Base-by-base conservation (phyloP, 2,797 vertebrate species). In the Triplophysa bombifrons region DNA sequence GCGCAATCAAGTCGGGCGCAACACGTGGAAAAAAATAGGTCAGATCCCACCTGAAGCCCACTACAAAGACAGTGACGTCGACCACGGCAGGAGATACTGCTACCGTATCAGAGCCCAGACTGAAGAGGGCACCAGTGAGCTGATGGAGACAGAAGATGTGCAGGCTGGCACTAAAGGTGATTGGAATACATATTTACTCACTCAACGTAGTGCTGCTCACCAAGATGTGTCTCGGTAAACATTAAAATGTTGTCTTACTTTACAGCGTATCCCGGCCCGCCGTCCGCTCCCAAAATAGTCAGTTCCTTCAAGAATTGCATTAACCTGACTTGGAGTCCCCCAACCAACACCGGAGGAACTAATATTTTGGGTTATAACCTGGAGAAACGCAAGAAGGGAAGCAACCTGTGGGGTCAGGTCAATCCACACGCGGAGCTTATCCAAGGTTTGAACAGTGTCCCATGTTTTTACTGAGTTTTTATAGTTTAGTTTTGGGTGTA, bases 331-430 rank as follows among this genome's bases (percentile, higher is more conserved):
- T 98, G 97, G 97, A 80, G 72, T 34, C 90, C 92, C 9, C 96
- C 96, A 1, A 4, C 72, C 16, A 90, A 93, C 79, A 93, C 92
- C 0, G 95, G 95, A 63, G 92, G 92, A 19, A 93, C 94, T 61
- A 90, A 61, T 71, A 93, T 98, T 83, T 74, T 94, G 71, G 96
- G 97, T 50, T 98, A 97, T 82, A 86, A 93, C 0, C 4, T 97
- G 38, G 96, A 99, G 80, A 98, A 95, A 83, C 93, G 95, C 85
- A 96, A 96, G 89, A 95, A 93, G 73, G 96, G 96, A 3, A 96
- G 95, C 84, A 91, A 89, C 67, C 80, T 91, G 38, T 99, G 97
- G 97, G 86, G 88, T 14, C 84, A 84, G 3, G 94, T 95, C 81
- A 91, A 93, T 83, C 86, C 86, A 70, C 90, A 84, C 1, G 90